These are phyloP conservation scores for Emys orbicularis DNA, from an alignment of 2,797 vertebrate species.

Conservation along the genomic window DNA sequence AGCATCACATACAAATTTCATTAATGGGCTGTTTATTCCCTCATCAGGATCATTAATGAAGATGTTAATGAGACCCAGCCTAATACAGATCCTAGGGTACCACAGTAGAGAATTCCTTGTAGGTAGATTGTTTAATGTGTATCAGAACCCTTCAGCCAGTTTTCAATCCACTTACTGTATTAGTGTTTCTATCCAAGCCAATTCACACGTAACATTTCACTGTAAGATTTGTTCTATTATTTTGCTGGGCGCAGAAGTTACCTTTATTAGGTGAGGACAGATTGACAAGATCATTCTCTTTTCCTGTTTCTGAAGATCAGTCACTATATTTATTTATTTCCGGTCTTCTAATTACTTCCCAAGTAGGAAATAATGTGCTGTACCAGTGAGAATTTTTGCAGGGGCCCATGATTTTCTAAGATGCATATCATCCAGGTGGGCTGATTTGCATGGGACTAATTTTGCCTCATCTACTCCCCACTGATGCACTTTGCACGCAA, in stretches of 20 bases:
- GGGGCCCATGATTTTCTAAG: background rate
- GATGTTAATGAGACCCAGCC: conserved; percentile 62
- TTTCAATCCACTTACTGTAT: background rate
- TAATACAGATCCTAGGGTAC: conserved; percentile 22
- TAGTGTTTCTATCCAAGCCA: background rate
- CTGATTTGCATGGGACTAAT: background rate
- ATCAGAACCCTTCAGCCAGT: conserved; percentile 34
- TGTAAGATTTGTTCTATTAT: background rate
- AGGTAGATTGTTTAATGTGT: conserved; percentile 18
- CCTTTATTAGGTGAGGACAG: no score
- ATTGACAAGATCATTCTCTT: background rate
- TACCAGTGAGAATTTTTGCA: background rate
- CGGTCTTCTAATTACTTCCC: background rate
- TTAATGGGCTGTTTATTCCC: conserved; percentile 66
- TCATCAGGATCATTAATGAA: conserved; percentile 69
- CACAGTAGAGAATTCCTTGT: conserved; percentile 44
- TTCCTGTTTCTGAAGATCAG: background rate
- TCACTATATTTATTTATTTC: background rate
- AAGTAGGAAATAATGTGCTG: background rate
- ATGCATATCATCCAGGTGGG: background rate
- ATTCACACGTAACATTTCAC: background rate
- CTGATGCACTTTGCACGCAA: background rate
- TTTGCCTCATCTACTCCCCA: background rate
- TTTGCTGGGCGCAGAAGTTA: background rate
- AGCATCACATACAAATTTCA: conserved; percentile 47